A percentile compares a stretch with the other conserved stretches of the same genome.
Evolutionary conservation across 2,888 invertebrate species (phyloP).

Genomic region (Drepana falcataria): DNA sequence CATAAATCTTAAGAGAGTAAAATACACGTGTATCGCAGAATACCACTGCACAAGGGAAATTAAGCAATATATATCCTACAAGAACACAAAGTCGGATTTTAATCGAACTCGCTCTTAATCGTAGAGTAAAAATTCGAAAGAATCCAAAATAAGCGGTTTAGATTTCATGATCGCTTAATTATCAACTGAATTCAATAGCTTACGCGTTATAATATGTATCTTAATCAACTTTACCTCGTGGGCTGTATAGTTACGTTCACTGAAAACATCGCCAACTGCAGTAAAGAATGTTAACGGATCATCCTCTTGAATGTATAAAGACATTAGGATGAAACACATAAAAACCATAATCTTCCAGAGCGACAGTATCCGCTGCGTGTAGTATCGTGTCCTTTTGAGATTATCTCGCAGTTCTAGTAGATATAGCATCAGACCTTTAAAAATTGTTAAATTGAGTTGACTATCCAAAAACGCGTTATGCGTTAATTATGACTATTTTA

Average conservation of each 20-base stretch:
- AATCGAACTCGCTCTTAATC: too few species aligned
- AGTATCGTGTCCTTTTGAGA: constrained; percentile 83
- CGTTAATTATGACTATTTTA: neutral
- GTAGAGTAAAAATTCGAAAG: neutral
- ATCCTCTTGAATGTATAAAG: constrained; percentile 68
- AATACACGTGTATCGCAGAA: too few species aligned
- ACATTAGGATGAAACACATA: constrained; percentile 80
- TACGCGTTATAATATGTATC: neutral
- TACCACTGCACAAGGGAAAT: too few species aligned
- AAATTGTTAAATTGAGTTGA: too few species aligned
- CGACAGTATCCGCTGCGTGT: constrained; percentile 85
- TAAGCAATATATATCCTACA: too few species aligned
- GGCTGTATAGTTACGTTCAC: constrained; percentile 69
- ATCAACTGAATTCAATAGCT: too few species aligned
- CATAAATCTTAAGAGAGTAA: too few species aligned
- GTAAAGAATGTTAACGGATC: constrained; percentile 69
- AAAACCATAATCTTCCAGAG: constrained; percentile 88
- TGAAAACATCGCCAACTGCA: constrained; percentile 66
- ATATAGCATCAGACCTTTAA: constrained; percentile 44
- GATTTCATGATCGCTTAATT: too few species aligned
- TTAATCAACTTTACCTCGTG: constrained; percentile 62
- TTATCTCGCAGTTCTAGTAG: constrained; percentile 69
- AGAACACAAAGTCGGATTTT: too few species aligned
- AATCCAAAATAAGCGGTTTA: neutral
- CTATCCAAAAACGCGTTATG: neutral